Evolutionary conservation across 1,140 invertebrate genomes (phyloP).

Genomic region (Portunus trituberculatus): DNA sequence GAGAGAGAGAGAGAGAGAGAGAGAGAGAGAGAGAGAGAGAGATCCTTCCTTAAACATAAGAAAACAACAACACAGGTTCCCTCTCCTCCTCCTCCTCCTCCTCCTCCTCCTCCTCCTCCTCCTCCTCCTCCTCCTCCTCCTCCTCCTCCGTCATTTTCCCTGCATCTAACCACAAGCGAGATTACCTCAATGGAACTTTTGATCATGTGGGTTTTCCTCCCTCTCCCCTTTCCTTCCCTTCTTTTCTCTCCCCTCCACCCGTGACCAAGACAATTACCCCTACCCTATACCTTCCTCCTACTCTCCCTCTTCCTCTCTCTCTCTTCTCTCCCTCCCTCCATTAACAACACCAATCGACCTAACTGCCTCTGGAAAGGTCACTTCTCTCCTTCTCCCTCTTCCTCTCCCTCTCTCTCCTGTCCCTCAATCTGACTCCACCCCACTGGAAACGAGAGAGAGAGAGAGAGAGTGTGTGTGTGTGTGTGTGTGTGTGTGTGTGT

Average conservation of each 20-base stretch:
- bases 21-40: too few species aligned
- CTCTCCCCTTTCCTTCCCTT: background rate
- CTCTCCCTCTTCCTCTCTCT: background rate
- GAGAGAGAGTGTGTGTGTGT: too few species aligned
- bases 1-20: too few species aligned
- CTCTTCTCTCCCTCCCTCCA: background rate
- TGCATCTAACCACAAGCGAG: background rate
- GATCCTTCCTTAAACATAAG: too few species aligned
- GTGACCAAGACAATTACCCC: background rate
- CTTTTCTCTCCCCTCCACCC: background rate
- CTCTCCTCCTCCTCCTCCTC: too few species aligned
- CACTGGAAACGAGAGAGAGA: background rate
- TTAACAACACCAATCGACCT: conserved; percentile 1
- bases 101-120: background rate
- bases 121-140: background rate
- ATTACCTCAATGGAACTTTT: background rate
- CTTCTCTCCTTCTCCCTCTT: background rate
- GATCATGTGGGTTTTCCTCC: background rate
- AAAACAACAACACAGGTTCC: too few species aligned
- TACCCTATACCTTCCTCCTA: background rate
- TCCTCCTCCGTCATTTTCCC: background rate
- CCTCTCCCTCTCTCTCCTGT: background rate
- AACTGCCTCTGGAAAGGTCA: background rate
- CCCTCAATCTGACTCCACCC: background rate
- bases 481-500: too few species aligned